Evolutionary conservation across 2,888 invertebrate genomes (phyloP).

Genomic region (Andrena marginata): DNA sequence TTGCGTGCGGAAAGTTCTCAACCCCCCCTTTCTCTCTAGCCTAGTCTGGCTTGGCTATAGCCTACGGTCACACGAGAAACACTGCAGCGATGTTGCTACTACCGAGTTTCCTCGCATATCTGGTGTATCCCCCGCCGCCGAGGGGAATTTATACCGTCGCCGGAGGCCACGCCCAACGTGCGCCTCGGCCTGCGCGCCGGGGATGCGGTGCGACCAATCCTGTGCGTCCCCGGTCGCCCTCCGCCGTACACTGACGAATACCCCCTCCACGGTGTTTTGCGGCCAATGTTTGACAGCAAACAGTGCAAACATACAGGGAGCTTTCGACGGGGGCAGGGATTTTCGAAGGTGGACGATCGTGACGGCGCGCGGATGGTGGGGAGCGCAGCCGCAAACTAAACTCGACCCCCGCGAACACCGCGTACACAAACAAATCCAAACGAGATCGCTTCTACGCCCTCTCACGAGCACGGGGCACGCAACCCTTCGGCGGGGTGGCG

Average conservation of each 20-base stretch:
- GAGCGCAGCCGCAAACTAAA: slow-evolving; percentile 81
- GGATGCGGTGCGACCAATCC: slow-evolving; percentile 48
- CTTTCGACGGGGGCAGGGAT: slow-evolving; percentile 63
- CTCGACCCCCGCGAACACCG: slow-evolving; percentile 44
- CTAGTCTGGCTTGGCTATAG: neutral
- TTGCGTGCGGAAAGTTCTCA: neutral
- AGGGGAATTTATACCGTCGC: slow-evolving; percentile 66
- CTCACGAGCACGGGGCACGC: slow-evolving; percentile 25
- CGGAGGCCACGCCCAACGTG: slow-evolving; percentile 43
- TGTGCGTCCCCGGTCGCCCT: neutral
- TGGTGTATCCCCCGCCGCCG: slow-evolving; percentile 69
- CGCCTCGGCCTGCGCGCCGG: neutral
- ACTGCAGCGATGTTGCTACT: slow-evolving; percentile 24
- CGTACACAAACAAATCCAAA: slow-evolving; percentile 80
- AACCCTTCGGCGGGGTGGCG: slow-evolving; percentile 18
- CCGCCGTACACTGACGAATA: slow-evolving; percentile 19
- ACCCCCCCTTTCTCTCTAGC: neutral
- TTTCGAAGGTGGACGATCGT: slow-evolving; percentile 57
- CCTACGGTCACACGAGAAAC: neutral
- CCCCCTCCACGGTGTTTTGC: slow-evolving; percentile 76
- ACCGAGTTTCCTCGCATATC: slow-evolving; percentile 71
- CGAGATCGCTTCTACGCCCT: slow-evolving; percentile 66
- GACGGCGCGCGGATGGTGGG: slow-evolving; percentile 50
- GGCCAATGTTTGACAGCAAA: slow-evolving; percentile 83
- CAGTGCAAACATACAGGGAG: slow-evolving; percentile 79